Evolutionary conservation across 2,113 vertebrate genomes (phyloP), one percentile per base, ranked within the genome.

Genomic region (Trichechus manatus): DNA sequence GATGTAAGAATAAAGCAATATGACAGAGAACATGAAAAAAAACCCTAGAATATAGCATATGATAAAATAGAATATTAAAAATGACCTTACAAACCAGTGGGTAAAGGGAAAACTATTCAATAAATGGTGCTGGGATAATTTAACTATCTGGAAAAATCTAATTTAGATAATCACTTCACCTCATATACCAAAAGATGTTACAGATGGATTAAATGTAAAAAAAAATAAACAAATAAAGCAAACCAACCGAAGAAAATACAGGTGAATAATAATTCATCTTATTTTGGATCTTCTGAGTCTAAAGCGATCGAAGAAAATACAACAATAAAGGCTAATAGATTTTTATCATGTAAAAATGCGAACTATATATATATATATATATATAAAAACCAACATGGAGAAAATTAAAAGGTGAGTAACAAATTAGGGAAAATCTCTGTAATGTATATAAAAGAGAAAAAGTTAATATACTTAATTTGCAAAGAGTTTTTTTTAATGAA

Each of bases 391-490:
- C 29, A 81, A 88, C 53, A 88, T 13, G 59, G 39, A 88, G 64
- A 95, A 93, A 92, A 87, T 95, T 59, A 94, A 94, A 96, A 87
- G 39, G 13, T 88, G 27, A 95, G 42, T 90, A 93, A 82, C 29
- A 93, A 84, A 92, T 61, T 29, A 66, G 85, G 31, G n/a, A 88
- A 96, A 94, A 59, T 47, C 92, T 53, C 36, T 93, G 27, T 53
- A 83, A 94, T 1, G 85, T 50, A 82, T 9, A 63, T 27, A n/a
- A 44, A 74, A 84, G 39, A 75, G 56, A 68, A 86, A 89, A 95
- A 53, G 13, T 79, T 83, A 89, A 80, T 56, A 92, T 20, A 80
- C 29, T 87, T 89, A 93, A 72, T 95, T 91, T 27, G 80, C 5
- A 64, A 56, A 84, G 22, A 56, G 59, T 17, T 94, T 82, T 56